Evolutionary conservation across 2,797 vertebrate genomes (phyloP).

Genomic region (Tokudaia muenninki): DNA sequence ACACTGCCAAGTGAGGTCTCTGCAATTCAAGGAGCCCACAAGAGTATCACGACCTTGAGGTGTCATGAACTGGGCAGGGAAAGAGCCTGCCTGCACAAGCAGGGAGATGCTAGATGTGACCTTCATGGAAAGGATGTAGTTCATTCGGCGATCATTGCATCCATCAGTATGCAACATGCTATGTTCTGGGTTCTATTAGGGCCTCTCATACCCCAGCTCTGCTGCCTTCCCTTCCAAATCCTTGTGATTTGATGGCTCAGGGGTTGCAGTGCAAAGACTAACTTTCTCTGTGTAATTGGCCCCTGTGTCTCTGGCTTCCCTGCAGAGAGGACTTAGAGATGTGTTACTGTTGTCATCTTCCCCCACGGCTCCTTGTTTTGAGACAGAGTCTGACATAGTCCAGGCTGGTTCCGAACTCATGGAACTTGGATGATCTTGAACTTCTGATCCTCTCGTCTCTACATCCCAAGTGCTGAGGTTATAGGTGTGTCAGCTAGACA

Average conservation of each 20-base stretch:
- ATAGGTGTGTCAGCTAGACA: not conserved
- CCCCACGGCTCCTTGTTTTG: not conserved
- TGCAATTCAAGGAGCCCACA: not conserved
- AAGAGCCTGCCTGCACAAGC: conserved; percentile 3
- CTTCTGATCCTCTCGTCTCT: not conserved
- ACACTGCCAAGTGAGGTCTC: not conserved
- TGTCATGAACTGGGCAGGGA: not conserved
- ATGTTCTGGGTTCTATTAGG: not conserved
- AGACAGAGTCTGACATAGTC: not conserved
- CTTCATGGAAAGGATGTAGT: not conserved
- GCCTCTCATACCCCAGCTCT: not conserved
- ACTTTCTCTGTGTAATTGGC: not conserved
- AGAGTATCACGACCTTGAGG: not conserved
- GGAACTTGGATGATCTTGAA: not conserved
- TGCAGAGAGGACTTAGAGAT: not conserved
- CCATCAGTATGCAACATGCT: not conserved
- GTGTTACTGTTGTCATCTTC: not conserved
- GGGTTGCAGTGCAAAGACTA: not conserved
- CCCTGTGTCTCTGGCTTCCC: not conserved
- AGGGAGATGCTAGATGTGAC: not conserved
- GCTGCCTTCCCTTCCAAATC: not conserved
- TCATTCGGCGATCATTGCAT: not conserved
- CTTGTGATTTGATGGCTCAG: not conserved
- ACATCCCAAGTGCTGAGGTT: not conserved
- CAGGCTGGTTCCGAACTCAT: not conserved